Conservation (phyloP, 2,888 invertebrate genomes). For the Apotomis turbidana region DNA sequence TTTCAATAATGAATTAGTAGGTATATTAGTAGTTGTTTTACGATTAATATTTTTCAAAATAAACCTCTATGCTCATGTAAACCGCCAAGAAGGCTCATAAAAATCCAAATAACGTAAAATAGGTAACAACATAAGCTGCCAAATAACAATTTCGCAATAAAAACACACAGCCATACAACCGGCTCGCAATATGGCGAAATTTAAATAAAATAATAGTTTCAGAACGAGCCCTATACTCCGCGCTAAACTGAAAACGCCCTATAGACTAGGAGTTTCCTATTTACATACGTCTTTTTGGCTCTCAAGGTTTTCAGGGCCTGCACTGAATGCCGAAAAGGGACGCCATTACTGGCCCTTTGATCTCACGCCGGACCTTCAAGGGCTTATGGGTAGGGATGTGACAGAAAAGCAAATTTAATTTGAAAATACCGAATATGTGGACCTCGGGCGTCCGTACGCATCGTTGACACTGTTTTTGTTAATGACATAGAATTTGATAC, state of each 20-base stretch:
- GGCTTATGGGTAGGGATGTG: slow-evolving; percentile 32
- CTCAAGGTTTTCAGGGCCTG: slow-evolving; percentile 9
- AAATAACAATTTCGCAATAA: slow-evolving; percentile 28
- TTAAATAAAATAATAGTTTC: slow-evolving; percentile 70
- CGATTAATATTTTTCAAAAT: too few relatives aligned
- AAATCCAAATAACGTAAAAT: slow-evolving; percentile 2
- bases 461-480: neutral
- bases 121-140: slow-evolving; percentile 10
- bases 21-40: too few relatives aligned
- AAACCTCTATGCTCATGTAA: neutral
- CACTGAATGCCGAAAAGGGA: slow-evolving; percentile 49
- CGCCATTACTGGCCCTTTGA: slow-evolving; percentile 51
- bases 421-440: slow-evolving; percentile 4
- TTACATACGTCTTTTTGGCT: slow-evolving; percentile 1
- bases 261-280: neutral
- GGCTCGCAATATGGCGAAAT: slow-evolving; percentile 59
- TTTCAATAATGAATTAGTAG: too few relatives aligned
- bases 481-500: too few relatives aligned
- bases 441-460: neutral
- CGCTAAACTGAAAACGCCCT: neutral
- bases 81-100: neutral
- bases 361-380: slow-evolving; percentile 51
- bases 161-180: slow-evolving; percentile 41
- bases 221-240: slow-evolving; percentile 42
- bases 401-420: slow-evolving; percentile 31